A percentile compares a stretch with the other conserved stretches of the same genome.
Conservation (phyloP, 2,113 vertebrate genomes). For the Platycercus adscitus region DNA sequence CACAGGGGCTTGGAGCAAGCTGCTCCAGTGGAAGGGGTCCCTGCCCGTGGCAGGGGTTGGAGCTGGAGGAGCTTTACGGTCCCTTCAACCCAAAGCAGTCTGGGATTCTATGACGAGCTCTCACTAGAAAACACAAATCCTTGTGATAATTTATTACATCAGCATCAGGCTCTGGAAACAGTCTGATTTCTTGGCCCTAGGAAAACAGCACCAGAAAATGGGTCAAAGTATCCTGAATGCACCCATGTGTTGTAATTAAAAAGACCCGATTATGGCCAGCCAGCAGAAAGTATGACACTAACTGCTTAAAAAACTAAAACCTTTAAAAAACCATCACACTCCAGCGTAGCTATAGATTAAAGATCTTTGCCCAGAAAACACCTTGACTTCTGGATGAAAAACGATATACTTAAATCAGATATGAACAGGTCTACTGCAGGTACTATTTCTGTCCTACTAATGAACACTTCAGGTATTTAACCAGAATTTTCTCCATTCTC, state of each 20-base stretch:
- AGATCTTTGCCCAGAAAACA: not conserved
- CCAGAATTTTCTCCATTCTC: not conserved
- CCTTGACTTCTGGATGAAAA: not conserved
- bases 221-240: not conserved
- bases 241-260: fast-evolving
- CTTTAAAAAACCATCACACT: not conserved
- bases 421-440: not conserved
- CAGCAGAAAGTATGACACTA: not conserved
- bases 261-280: not conserved
- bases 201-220: not conserved
- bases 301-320: not conserved
- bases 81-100: not conserved
- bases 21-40: not conserved
- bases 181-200: not conserved
- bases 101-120: not conserved
- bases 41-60: not conserved
- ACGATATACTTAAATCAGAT: not conserved
- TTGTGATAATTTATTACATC: not conserved
- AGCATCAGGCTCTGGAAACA: not conserved
- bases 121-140: not conserved
- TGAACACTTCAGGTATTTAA: not conserved
- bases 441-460: not conserved
- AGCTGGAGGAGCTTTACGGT: not conserved
- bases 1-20: no score
- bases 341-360: not conserved